Base-by-base conservation (phyloP, 2,113 vertebrate species). In the Dermatemys mawii region DNA sequence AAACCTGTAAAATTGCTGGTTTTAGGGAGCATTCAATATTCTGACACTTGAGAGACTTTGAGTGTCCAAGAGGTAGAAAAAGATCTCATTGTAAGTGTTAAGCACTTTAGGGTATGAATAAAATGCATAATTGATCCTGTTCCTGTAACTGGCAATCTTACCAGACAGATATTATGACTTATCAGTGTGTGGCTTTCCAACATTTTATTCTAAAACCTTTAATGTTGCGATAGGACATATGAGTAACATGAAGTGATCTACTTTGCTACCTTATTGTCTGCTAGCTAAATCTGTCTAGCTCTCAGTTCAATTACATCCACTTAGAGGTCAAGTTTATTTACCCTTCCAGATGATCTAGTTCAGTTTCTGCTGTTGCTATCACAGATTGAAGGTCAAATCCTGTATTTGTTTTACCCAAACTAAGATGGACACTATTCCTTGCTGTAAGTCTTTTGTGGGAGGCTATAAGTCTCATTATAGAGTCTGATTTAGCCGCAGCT, bases 261-360 rank as follows among this genome's bases (percentile, higher is more conserved):
- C 76, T 81, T 46, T 76, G 38, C 51, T 90, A 7, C 82, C 21
- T 81, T 70, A n/a, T 2, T 92, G 76, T 87, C 84, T 91, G 2
- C 17, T 44, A 46, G 73, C 17, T 85, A 94, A 90, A 16, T 76
- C 84, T 86, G 63, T 51, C 73, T 54, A 50, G 49, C 81, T 73
- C 73, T 90, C 82, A 70, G 87, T 95, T 93, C 92, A 95, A 95
- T 92, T 87, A 89, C 2, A 0, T 73, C 60, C 84, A 90, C 4
- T 92, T 95, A 95, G 92, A 90, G 92, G 84, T 85, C 92, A 95
- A 81, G 78, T 44, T 95, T 90, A 96, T 97, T 93, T 89, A 94
- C 82, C 81, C 90, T 89, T 60, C 80, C 84, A 80, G 84, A 89
- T 90, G 87, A 93, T 89, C 79, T 86, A 89, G 82, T 93, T 89